Evolutionary conservation across 1,140 invertebrate species (phyloP), one percentile per base, ranked within the genome.

Genomic region (Drosophila pallidifrons): DNA sequence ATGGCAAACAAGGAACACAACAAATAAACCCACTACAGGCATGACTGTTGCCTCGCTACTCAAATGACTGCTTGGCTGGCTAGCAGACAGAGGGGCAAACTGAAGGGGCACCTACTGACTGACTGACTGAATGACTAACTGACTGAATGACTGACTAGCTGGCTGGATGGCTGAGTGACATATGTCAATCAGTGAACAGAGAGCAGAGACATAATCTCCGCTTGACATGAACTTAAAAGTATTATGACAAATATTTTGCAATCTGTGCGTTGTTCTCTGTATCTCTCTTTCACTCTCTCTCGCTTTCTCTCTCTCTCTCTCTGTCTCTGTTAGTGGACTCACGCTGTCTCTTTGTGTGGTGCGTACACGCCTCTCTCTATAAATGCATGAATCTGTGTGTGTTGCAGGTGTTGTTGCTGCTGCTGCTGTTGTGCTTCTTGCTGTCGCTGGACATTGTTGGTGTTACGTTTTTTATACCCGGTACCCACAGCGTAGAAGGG

Each of bases 241-340:
- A 81, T 89, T 89, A 89, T 89, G 85, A 90, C 85, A 89, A 89
- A 89, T 89, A 89, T 89, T 85, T 89, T 65, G 69, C 75, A 79
- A 85, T 89, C 85, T 88, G 67, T 80, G 77, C 51, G 65, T 51
- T 55, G 25, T 64, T n/a, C 32, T 8, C 47, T 60, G 15, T 54
- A 30, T 28, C 16, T 66, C 52, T 55, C 7, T 4, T 32, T 38
- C 32, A 15, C 30, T 38, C 20, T n/a, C 32, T 8, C 47, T 59
- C 35, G 45, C 43, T 35, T 25, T 65, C 52, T 55, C 13, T 10
- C 32, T 38, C 13, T 35, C 30, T 38, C 32, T 38, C 13, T 35
- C 30, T 38, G 35, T 6, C 11, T 13, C 32, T 20, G 35, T 32
- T 5, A 13, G 5, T 55, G 54, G 13, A 13, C 8, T 52, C n/a